Base-by-base conservation (phyloP, 1,140 invertebrate species). In the Holotrichia oblita region DNA sequence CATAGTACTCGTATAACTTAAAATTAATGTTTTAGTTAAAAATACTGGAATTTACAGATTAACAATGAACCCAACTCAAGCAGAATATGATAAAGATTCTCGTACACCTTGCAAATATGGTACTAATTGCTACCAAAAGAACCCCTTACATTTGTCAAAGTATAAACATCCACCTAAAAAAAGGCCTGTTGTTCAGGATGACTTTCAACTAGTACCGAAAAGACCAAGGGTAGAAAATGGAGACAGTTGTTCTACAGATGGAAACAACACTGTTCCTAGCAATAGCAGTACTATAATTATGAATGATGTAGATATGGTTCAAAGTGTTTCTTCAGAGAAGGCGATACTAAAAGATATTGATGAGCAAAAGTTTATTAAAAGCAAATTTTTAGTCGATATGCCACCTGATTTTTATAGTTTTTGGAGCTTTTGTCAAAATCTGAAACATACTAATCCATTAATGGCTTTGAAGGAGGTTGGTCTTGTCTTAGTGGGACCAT, bases 361-460 rank as follows among this genome's bases (percentile, higher is more conserved):
- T 48, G 86, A 86, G 80, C 85, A 85, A 79, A 84, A 88, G 78
- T 87, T 92, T 75, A 93, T 96, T 77, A 91, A 92, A 82, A 88
- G 93, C 79, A 91, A 94, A 82, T 97, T 97, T 87, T 86, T 97
- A 40, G 91, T 96, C 0, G 89, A 95, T 80, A 97, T 98, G 95
- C 96, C 97, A 10, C 83, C 90, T 69, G 96, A 98, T 87, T 98
- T 98, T 86, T 98, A 93, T 85, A 88, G 92, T 48, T 94, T 97
- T 85, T 96, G 93, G 90, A 89, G 93, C 74, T 95, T 97, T 83
- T 96, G 93, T 84, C 89, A 92, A 83, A 89, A 85, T 76, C 83
- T 96, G 12, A 90, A 91, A 73, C 84, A 88, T 9, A 87, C 87
- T 9, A 88, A 93, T 83, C 92, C 93, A 22, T 83, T 86, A 85